These are phyloP conservation scores for Psilopogon haemacephalus DNA, from an alignment of 2,113 vertebrate genomes.

Conservation along the genomic window DNA sequence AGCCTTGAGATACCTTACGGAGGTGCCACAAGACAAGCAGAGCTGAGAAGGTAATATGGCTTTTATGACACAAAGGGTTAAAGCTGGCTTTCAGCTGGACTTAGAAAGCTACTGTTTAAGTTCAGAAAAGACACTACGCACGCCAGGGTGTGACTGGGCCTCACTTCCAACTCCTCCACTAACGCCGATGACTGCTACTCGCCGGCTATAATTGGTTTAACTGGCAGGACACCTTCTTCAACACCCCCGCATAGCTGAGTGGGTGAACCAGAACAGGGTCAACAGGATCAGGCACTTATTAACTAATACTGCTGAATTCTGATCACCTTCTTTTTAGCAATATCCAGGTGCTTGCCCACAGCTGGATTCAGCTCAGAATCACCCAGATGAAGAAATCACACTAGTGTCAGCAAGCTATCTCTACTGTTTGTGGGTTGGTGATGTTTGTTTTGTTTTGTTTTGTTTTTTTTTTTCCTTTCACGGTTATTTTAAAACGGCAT, in stretches of 20 bases:
- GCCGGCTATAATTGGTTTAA: constrained; percentile 61
- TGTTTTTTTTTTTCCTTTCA: too few species aligned
- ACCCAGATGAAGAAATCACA: neutral
- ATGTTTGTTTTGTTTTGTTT: neutral
- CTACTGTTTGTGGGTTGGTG: neutral
- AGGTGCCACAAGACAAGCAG: accelerated
- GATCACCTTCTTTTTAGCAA: constrained; percentile 37
- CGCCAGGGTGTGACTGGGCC: neutral
- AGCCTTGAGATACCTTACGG: accelerated
- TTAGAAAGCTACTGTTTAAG: neutral
- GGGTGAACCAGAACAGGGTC: constrained; percentile 65
- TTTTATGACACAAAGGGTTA: neutral
- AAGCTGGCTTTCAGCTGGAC: neutral
- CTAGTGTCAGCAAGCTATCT: accelerated
- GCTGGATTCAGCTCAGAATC: neutral
- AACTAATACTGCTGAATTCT: constrained; percentile 49
- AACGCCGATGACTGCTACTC: constrained; percentile 31
- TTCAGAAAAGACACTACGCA: neutral
- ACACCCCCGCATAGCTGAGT: constrained; percentile 63
- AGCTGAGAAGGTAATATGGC: accelerated
- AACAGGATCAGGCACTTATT: constrained; percentile 68
- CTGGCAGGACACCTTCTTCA: constrained; percentile 56
- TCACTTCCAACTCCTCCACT: constrained; percentile 22
- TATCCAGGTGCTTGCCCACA: neutral
- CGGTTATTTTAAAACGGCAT: neutral